phyloP scores from a whole-genome alignment of 2,113 vertebrate species.

The Semicossyphus pulcher region DNA sequence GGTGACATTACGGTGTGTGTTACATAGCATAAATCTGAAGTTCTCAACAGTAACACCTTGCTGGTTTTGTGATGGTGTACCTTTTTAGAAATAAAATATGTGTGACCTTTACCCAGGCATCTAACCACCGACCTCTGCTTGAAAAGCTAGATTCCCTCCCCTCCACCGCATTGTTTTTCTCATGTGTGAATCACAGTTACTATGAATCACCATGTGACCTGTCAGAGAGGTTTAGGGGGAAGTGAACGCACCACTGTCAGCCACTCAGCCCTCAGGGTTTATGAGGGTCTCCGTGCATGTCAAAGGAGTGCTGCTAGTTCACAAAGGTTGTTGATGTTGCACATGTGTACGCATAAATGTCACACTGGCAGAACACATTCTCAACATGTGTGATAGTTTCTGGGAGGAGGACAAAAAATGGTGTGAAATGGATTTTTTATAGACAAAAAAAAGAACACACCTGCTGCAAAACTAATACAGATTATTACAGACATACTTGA shows the following conservation, averaged over 20 bases:
- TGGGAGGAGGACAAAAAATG: neutral
- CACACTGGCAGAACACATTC: neutral
- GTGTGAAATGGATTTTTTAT: too few species aligned
- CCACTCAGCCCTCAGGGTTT: slow-evolving; percentile 28
- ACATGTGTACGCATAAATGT: slow-evolving; percentile 16
- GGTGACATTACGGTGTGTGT: slow-evolving; percentile 28
- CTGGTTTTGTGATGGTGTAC: slow-evolving; percentile 21
- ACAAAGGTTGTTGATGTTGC: slow-evolving; percentile 27
- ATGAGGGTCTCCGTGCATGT: slow-evolving; percentile 31
- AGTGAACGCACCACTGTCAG: slow-evolving; percentile 31
- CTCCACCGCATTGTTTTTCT: slow-evolving; percentile 26
- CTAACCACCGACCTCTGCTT: slow-evolving; percentile 9
- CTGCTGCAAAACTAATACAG: too few species aligned
- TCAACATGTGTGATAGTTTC: neutral
- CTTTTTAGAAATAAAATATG: neutral
- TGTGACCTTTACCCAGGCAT: slow-evolving; percentile 47
- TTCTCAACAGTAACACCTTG: slow-evolving; percentile 31
- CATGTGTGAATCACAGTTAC: slow-evolving; percentile 54
- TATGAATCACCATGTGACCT: slow-evolving; percentile 66
- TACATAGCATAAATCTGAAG: slow-evolving; percentile 27
- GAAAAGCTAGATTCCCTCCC: slow-evolving; percentile 4
- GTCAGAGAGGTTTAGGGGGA: slow-evolving; percentile 62
- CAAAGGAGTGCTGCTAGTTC: slow-evolving; percentile 4
- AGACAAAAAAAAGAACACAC: too few species aligned
- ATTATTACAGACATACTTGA: too few species aligned